Evolutionary conservation across 2,888 invertebrate species (phyloP).

Genomic region (Chromoteleia sp.): DNA sequence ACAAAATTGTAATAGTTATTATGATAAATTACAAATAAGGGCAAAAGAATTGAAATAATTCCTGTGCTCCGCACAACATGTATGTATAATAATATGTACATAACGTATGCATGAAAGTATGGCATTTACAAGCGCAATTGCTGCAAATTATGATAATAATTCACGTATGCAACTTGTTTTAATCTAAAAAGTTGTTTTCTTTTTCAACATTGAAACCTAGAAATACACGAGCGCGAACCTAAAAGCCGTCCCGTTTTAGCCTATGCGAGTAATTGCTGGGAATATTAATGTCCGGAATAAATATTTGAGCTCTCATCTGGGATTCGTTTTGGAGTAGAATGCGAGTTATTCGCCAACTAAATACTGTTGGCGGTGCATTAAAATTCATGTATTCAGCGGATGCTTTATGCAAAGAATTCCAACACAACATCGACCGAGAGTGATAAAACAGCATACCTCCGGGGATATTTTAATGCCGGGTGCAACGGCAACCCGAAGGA

Average conservation of each 20-base stretch:
- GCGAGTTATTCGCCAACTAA: constrained; percentile 64
- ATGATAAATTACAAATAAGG: not conserved
- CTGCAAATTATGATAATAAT: no score
- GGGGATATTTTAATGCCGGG: constrained; percentile 45
- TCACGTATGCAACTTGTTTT: not conserved
- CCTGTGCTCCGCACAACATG: no score
- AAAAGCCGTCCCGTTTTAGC: not conserved
- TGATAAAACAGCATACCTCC: constrained; percentile 55
- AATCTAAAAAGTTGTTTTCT: not conserved
- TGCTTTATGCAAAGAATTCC: constrained; percentile 63
- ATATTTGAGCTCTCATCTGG: constrained; percentile 60
- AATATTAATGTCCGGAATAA: constrained; percentile 65
- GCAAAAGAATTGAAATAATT: no score
- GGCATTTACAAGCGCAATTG: no score
- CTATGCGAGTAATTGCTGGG: constrained; percentile 54
- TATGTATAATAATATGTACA: no score
- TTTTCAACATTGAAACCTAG: constrained; percentile 3
- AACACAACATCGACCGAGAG: constrained; percentile 55
- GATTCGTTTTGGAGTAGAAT: constrained; percentile 64
- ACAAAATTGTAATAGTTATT: no score
- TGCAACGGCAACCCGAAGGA: constrained; percentile 1
- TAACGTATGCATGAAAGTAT: no score
- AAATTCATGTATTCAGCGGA: constrained; percentile 61
- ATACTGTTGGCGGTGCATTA: constrained; percentile 57
- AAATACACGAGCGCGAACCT: constrained; percentile 2